Percentiles rank a stretch among this genome's conserved stretches.
Conservation (phyloP, 2,113 vertebrate genomes). For the Odocoileus hemionus region DNA sequence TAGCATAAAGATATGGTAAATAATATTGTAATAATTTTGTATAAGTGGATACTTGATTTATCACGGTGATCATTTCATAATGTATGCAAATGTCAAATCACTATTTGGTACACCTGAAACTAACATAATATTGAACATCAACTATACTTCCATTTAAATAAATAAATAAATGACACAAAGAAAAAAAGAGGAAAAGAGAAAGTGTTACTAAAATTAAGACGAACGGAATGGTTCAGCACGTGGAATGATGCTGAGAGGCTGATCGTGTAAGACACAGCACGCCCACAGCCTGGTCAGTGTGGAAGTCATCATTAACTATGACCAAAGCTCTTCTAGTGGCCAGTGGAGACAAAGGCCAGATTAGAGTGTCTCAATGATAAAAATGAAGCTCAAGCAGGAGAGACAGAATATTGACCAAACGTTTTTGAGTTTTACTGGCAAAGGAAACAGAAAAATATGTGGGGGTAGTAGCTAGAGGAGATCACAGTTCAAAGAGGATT, state of each 20-base stretch:
- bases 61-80: not conserved
- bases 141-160: not conserved
- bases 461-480: not conserved
- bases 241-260: not conserved
- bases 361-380: not conserved
- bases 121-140: not conserved
- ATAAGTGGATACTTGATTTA: not conserved
- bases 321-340: not conserved
- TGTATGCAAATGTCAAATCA: not conserved
- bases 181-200: not conserved
- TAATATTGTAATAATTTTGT: not conserved
- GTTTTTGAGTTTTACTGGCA: not conserved
- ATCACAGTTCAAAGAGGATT: not conserved
- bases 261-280: not conserved
- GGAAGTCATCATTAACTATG: not conserved
- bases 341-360: not conserved
- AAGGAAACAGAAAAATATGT: not conserved
- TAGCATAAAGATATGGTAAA: not conserved
- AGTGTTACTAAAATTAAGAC: not conserved
- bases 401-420: not conserved
- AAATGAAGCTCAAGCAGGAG: not conserved
- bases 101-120: not conserved
- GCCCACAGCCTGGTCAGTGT: not conserved
- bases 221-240: not conserved
- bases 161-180: not conserved